Conservation (phyloP, 2,888 invertebrate genomes). For the Drosophila testacea region DNA sequence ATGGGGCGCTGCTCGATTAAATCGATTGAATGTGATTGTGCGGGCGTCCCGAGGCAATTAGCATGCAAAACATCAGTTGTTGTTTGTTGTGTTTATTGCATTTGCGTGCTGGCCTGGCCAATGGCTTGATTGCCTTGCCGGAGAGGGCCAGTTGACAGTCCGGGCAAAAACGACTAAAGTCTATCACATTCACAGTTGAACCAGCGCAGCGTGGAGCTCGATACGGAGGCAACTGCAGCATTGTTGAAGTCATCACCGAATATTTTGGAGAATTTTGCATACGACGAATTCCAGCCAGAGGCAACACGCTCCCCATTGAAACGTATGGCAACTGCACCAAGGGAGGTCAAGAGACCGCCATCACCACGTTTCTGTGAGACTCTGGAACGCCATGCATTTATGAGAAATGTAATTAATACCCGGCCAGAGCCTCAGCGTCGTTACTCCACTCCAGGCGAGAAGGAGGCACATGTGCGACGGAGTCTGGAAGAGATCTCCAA, state of each 20-base stretch:
- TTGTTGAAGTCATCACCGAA: conserved; percentile 84
- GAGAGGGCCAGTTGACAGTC: conserved; percentile 13
- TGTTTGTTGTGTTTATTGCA: conserved; percentile 63
- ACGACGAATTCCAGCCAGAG: conserved; percentile 79
- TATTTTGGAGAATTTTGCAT: conserved; percentile 84
- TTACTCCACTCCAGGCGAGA: conserved; percentile 82
- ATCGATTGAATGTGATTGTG: conserved; percentile 51
- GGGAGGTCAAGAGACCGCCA: conserved; percentile 43
- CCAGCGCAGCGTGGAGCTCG: conserved; percentile 55
- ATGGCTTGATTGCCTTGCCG: conserved; percentile 58
- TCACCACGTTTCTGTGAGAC: conserved; percentile 84
- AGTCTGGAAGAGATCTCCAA: conserved; percentile 85
- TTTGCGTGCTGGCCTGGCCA: conserved; percentile 60
- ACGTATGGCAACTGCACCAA: conserved; percentile 67
- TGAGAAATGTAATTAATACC: conserved; percentile 83
- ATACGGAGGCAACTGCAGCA: conserved; percentile 73
- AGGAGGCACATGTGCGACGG: conserved; percentile 82
- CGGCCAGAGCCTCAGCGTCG: conserved; percentile 72
- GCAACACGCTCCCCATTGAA: conserved; percentile 48
- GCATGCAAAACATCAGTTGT: conserved; percentile 61
- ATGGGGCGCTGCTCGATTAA: conserved; percentile 21
- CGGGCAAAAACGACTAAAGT: conserved; percentile 16
- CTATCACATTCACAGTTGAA: conserved; percentile 54
- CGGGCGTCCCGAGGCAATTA: conserved; percentile 66
- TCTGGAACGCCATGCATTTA: conserved; percentile 83